These are phyloP conservation scores for Manis pentadactyla DNA, from an alignment of 2,797 vertebrate genomes.

Conservation along the genomic window DNA sequence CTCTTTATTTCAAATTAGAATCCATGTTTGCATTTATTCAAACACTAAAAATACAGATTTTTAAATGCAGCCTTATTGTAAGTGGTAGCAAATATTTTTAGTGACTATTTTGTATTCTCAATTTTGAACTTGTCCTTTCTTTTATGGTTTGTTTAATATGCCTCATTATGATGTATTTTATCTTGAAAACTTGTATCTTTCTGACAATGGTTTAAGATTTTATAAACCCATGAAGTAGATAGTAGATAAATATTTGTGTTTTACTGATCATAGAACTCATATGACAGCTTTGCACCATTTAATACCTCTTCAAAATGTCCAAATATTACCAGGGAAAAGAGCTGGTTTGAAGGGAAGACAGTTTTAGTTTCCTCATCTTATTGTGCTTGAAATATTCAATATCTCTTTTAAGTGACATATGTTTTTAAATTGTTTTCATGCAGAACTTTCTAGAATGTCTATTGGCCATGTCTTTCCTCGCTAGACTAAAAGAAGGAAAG, in stretches of 20 bases:
- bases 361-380: neutral
- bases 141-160: neutral
- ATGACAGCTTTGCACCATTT: neutral
- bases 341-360: neutral
- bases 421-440: slow-evolving; percentile 9
- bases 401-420: neutral
- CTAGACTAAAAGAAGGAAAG: neutral
- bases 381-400: neutral
- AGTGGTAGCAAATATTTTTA: neutral
- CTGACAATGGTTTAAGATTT: neutral
- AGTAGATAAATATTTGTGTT: neutral
- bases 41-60: neutral
- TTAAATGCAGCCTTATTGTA: neutral
- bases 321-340: neutral
- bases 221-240: neutral
- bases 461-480: neutral
- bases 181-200: neutral
- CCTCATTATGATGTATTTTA: neutral
- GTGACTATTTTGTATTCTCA: neutral
- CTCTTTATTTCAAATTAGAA: slow-evolving; percentile 6
- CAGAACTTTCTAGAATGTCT: neutral
- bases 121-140: neutral
- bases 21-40: neutral
- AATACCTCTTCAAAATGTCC: neutral
- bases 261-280: neutral